Conservation (phyloP, 2,113 vertebrate species). For the Oncorhynchus gorbuscha region DNA sequence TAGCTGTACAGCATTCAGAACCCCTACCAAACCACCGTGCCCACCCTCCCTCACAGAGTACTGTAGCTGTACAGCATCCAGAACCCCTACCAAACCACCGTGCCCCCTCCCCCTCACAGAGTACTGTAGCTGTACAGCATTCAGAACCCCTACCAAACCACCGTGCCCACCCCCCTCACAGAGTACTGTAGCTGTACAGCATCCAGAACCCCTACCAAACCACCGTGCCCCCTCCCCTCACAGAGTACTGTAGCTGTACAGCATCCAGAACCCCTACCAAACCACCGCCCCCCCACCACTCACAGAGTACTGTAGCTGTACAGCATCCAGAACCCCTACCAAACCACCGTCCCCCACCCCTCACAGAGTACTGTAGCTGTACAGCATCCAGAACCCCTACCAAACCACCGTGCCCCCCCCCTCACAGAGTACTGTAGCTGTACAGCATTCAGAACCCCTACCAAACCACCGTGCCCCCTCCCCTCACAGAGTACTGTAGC, state of each 20-base stretch:
- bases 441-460: not conserved
- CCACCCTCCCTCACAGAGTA: conserved; percentile 18
- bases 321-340: not conserved
- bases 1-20: not conserved
- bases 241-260: not conserved
- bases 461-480: not conserved
- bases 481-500: conserved; percentile 19
- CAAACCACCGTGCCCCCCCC: conserved; percentile 2
- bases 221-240: conserved; percentile 15
- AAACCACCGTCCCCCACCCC: conserved; percentile 13
- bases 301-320: not conserved
- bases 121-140: not conserved
- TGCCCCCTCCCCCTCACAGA: conserved; percentile 20
- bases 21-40: not conserved
- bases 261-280: not conserved
- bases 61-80: not conserved
- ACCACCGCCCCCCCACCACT: conserved; percentile 1
- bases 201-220: not conserved
- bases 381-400: not conserved
- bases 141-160: not conserved
- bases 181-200: not conserved
- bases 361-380: not conserved
- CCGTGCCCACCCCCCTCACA: conserved; percentile 42
- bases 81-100: not conserved
- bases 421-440: conserved; percentile 2